phyloP scores from a whole-genome alignment of 2,888 invertebrate species.

The Phoronis australis region DNA sequence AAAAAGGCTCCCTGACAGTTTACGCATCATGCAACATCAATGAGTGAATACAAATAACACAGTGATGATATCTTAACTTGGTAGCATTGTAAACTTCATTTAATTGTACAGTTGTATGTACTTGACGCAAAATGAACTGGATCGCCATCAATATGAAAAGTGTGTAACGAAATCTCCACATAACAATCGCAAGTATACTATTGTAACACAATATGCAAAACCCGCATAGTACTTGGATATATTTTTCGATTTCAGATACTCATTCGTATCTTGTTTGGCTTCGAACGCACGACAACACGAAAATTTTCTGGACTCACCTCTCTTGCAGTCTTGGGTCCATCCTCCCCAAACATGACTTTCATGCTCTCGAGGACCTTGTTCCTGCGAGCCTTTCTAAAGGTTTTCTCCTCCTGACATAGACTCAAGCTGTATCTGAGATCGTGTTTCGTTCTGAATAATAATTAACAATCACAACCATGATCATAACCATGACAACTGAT shows the following conservation, averaged over 20 bases:
- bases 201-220: too few species aligned
- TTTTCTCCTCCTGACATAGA: slow-evolving; percentile 51
- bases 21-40: too few species aligned
- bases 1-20: neutral
- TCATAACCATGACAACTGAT: neutral
- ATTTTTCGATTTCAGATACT: neutral
- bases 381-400: slow-evolving; percentile 40
- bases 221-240: neutral
- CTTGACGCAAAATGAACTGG: too few species aligned
- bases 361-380: slow-evolving; percentile 39
- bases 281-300: neutral
- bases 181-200: too few species aligned
- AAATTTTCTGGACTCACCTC: slow-evolving; percentile 42
- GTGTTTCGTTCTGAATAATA: slow-evolving; percentile 41
- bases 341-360: slow-evolving; percentile 42
- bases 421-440: slow-evolving; percentile 52
- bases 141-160: too few species aligned
- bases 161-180: too few species aligned
- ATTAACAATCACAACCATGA: neutral
- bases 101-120: neutral
- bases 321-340: slow-evolving; percentile 33
- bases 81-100: neutral
- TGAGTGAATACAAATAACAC: neutral
- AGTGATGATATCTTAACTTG: neutral
- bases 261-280: neutral